These are phyloP conservation scores for Mesembrinibis cayennensis DNA, from an alignment of 2,113 vertebrate species.

Conservation along the genomic window DNA sequence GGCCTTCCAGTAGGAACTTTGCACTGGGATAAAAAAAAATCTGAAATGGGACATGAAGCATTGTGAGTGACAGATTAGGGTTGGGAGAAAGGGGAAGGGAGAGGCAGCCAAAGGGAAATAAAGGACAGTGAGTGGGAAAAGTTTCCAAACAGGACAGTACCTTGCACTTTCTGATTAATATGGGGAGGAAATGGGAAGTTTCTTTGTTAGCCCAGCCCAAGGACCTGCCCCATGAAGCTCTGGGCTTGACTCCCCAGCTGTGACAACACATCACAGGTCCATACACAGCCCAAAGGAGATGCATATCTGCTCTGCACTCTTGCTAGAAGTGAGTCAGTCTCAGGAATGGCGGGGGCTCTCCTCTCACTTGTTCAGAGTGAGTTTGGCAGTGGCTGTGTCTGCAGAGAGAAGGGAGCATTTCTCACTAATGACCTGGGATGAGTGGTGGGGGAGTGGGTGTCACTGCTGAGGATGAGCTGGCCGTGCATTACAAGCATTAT, in stretches of 20 bases:
- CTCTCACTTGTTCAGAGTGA: not conserved
- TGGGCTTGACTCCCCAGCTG: not conserved
- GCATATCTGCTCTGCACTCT: not conserved
- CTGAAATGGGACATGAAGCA: not conserved
- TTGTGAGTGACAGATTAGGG: not conserved
- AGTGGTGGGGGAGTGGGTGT: slow-evolving; percentile 18
- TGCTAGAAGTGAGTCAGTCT: not conserved
- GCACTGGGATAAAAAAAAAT: not conserved
- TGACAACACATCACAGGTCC: not conserved
- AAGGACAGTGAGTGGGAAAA: not conserved
- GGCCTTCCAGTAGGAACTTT: not conserved
- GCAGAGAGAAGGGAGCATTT: not conserved
- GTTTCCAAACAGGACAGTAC: not conserved
- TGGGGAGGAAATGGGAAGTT: not conserved
- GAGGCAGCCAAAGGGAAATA: not conserved
- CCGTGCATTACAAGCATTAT: not conserved
- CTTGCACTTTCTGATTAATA: not conserved
- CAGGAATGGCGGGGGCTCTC: not conserved
- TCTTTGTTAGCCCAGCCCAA: not conserved
- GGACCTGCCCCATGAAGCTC: not conserved
- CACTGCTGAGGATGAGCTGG: slow-evolving; percentile 44
- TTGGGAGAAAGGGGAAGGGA: not conserved
- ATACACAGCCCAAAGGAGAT: not conserved
- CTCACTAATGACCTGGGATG: not conserved
- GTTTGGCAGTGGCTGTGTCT: not conserved